Conservation (phyloP, 2,113 vertebrate genomes). For the Pluvialis apricaria region DNA sequence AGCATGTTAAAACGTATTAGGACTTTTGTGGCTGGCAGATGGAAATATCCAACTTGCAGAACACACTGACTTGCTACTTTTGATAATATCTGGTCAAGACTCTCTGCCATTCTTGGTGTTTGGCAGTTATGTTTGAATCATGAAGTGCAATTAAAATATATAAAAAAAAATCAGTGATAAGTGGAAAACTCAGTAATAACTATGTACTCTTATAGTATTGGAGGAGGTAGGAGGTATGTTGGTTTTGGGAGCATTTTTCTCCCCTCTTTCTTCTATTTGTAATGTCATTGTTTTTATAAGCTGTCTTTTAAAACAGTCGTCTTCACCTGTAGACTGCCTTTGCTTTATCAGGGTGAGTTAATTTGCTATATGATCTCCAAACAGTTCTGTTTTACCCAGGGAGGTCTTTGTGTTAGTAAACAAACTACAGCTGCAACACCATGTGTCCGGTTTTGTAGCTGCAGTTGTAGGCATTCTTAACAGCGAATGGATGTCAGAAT, state of each 20-base stretch:
- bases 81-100: background rate
- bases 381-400: background rate
- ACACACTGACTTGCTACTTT: background rate
- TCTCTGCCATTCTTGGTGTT: background rate
- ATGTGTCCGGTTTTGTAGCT: background rate
- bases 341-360: background rate
- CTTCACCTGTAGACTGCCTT: background rate
- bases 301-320: background rate
- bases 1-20: background rate
- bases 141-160: background rate
- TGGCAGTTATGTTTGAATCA: background rate
- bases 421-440: background rate
- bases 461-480: background rate
- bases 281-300: background rate
- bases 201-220: background rate
- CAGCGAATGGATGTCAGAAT: background rate
- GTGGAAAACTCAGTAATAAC: background rate
- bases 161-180: background rate
- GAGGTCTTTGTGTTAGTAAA: background rate
- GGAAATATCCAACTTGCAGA: background rate
- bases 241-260: fast-evolving
- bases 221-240: background rate
- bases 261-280: background rate
- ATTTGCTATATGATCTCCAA: background rate
- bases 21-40: background rate